Evolutionary conservation across 1,140 invertebrate species (phyloP), one percentile per base, ranked within the genome.

Genomic region (Subanguina moxae): DNA sequence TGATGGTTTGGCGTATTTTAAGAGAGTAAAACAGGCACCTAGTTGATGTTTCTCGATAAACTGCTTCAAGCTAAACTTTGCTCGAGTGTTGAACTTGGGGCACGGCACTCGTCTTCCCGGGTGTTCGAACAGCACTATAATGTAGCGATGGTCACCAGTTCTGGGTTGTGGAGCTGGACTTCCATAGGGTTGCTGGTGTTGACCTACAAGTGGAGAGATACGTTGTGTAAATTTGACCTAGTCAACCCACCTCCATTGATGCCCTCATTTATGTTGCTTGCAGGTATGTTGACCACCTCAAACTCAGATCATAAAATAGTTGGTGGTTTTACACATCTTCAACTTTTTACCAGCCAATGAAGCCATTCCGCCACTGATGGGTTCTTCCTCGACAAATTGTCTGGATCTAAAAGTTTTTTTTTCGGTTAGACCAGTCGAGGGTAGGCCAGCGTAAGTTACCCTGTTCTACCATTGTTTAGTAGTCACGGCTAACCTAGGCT

Each of bases 121-220:
- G 59, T 82, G 80, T 62, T 82, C 80, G 56, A 78, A 82, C 46
- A 82, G 70, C 1, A 82, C 76, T 61, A 82, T 82, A 17, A 82
- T 52, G 58, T 82, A 82, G 8, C 80, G 79, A 65, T 82, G 80
- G 21, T 80, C 72, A 45, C 76, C 80, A 46, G 80, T 82, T 30
- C 80, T 69, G 30, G 80, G 80, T 58, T 74, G 71, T 23, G 80
- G 80, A 27, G 68, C 81, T 13, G 80, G 80, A 27, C 68, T 74
- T 25, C 80, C 80, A 65, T 81, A 81, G 30, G 79, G 80, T 65
- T 82, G 81, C 67, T 80, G 78, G 68, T 82, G 80, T 66, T 82
- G 80, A 1, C 78, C 77, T 69, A 30, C 3, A 43, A 30, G 27
- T 61, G n/a, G n/a, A n/a, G n/a, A n/a, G n/a, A n/a, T n/a, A n/a